Evolutionary conservation across 2,797 vertebrate species (phyloP), one percentile per base, ranked within the genome.

Genomic region (Linurgus olivaceus): DNA sequence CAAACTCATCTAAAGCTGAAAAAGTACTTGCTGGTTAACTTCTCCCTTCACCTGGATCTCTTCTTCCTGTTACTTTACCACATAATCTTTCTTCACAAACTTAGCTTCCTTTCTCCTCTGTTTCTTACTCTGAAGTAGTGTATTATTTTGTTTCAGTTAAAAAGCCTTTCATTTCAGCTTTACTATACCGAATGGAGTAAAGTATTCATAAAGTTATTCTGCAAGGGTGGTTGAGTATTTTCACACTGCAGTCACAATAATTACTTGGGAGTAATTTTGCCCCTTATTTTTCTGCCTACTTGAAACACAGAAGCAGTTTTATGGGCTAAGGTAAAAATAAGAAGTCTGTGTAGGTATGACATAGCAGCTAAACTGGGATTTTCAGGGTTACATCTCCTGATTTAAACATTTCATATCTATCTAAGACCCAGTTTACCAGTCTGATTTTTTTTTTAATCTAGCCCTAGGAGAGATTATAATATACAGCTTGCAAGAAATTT

Each of bases 401-500:
- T 55, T 82, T 73, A 73, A 87, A 57, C 8, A 33, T n/a, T 73
- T 87, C 13, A 5, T 89, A 33, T 61, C 31, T 63, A 25, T 31
- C 26, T 42, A 67, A 73, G 11, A 67, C 14, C 4, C 52, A 77
- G 15, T 86, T 86, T 4, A 44, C 31, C 17, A 47, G 7, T 7
- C 26, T 48, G 44, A 35, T 31, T 58, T 67, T 73, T 52, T 50
- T 38, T 68, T 15, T 1, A 67, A 51, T 40, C n/a, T 68, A 19
- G 5, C 58, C 35, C 18, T 72, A 48, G 47, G 35, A 93, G 35
- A 84, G 19, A 71, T 63, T 70, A 51, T 40, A 66, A 44, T 31
- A 35, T 47, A 54, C 13, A 89, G 10, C 8, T 88, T 91, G 47
- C 24, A 77, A 77, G 38, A 87, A 97, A 84, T 62, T 58, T 73